Evolutionary conservation across 2,113 vertebrate species (phyloP).

Genomic region (Abramis brama): DNA sequence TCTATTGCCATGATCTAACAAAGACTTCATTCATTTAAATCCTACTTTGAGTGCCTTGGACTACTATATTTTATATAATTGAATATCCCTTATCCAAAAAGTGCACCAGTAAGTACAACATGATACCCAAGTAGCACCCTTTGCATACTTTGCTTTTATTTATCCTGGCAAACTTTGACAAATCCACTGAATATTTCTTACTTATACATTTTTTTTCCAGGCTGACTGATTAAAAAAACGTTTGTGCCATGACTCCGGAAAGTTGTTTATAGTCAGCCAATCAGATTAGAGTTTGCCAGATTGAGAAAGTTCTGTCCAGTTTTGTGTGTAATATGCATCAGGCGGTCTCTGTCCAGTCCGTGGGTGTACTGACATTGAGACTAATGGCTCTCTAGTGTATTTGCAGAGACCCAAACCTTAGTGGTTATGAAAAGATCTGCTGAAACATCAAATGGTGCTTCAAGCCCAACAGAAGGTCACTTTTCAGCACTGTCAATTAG

Average conservation of each 20-base stretch:
- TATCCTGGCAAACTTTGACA: neutral
- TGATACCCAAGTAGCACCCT: neutral
- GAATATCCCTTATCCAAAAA: neutral
- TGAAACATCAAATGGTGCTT: constrained; percentile 10
- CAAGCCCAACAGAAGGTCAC: neutral
- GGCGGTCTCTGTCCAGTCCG: neutral
- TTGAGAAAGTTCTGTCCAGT: neutral
- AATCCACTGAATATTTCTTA: neutral
- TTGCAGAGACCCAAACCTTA: neutral
- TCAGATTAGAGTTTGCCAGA: constrained; percentile 6
- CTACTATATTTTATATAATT: neutral
- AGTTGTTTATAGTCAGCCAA: neutral
- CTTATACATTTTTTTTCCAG: neutral
- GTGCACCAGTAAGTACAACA: neutral
- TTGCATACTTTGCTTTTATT: neutral
- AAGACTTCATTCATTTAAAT: neutral
- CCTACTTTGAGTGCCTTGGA: neutral
- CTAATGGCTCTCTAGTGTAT: constrained; percentile 14
- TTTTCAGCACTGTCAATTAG: constrained; percentile 27
- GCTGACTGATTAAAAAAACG: neutral
- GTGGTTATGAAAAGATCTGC: constrained; percentile 42
- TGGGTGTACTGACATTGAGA: neutral
- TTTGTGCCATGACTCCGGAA: neutral
- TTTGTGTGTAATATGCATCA: neutral
- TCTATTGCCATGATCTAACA: neutral